A percentile compares a stretch with the other conserved stretches of the same genome.
Evolutionary conservation across 2,888 invertebrate species (phyloP).

Genomic region (Agrilus cyanescens): DNA sequence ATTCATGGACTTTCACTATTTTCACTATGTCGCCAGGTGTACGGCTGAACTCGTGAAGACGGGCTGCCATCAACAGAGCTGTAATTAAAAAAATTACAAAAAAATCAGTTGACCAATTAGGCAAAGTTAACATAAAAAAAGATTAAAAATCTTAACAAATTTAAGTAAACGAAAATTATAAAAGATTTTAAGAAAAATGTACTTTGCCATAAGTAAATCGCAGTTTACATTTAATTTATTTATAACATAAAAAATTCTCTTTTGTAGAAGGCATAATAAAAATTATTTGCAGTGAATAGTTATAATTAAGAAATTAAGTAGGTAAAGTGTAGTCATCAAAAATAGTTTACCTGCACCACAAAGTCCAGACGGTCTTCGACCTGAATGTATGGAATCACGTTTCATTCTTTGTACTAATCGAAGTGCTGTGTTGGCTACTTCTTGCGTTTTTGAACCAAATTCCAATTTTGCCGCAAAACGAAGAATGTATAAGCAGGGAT

Average conservation of each 20-base stretch:
- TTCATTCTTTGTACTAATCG: slow-evolving; percentile 95
- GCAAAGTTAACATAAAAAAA: too few species aligned
- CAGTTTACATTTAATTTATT: too few species aligned
- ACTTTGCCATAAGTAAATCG: too few species aligned
- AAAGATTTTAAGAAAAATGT: too few species aligned
- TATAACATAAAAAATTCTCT: too few species aligned
- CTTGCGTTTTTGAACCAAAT: slow-evolving; percentile 84
- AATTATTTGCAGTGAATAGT: too few species aligned
- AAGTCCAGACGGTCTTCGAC: slow-evolving; percentile 89
- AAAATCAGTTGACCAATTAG: too few species aligned
- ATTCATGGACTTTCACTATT: slow-evolving; percentile 92
- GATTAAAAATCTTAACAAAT: too few species aligned
- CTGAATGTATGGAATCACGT: slow-evolving; percentile 92
- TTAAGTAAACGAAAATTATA: too few species aligned
- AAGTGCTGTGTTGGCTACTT: slow-evolving; percentile 89
- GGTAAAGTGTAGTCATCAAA: too few species aligned
- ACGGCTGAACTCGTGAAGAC: slow-evolving; percentile 84
- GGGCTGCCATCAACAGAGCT: slow-evolving; percentile 88
- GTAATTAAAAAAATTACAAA: slow-evolving; percentile 21
- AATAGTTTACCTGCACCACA: slow-evolving; percentile 79
- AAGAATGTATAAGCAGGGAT: slow-evolving; percentile 92
- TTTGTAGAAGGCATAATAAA: too few species aligned
- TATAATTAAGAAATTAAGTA: too few species aligned
- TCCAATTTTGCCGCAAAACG: slow-evolving; percentile 89
- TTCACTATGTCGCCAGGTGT: slow-evolving; percentile 80